These are phyloP conservation scores for Nibea coibor DNA, from an alignment of 2,113 vertebrate species.

Conservation along the genomic window DNA sequence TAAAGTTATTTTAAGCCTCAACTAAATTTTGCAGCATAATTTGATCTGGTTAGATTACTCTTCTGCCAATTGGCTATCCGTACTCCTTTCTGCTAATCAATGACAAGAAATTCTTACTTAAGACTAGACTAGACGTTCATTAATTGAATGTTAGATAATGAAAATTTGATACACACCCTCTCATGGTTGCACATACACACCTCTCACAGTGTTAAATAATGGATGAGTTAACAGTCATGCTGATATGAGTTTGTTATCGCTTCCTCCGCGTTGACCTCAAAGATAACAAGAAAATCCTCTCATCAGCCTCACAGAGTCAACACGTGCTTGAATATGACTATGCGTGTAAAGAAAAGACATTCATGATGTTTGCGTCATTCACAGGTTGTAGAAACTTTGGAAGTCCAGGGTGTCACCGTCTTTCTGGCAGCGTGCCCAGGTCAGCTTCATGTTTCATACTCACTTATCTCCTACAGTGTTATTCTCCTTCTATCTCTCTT, in stretches of 20 bases:
- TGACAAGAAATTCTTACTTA: not conserved
- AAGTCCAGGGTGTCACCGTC: conserved; percentile 82
- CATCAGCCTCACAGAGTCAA: not conserved
- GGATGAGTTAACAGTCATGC: not conserved
- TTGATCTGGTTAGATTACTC: not conserved
- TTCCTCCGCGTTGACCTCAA: conserved; percentile 6
- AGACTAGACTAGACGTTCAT: not conserved
- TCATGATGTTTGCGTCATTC: conserved; percentile 22
- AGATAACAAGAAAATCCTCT: conserved; percentile 22
- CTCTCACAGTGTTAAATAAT: not conserved
- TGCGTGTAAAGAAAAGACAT: not conserved
- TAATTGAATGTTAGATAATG: conserved; percentile 3
- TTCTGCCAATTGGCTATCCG: conserved; percentile 8
- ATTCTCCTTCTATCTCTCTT: not conserved
- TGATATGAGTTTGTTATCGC: conserved; percentile 26
- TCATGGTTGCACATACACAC: not conserved
- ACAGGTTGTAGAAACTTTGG: conserved; percentile 87
- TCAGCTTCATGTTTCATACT: conserved; percentile 55
- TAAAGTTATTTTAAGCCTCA: conserved; percentile 4
- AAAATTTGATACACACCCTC: not conserved
- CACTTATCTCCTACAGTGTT: not conserved
- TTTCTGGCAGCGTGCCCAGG: conserved; percentile 77
- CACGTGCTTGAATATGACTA: not conserved
- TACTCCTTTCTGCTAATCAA: conserved; percentile 9
- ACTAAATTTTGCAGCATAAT: not conserved